Base-by-base conservation (phyloP, 2,888 invertebrate species). In the Encarsia formosa region DNA sequence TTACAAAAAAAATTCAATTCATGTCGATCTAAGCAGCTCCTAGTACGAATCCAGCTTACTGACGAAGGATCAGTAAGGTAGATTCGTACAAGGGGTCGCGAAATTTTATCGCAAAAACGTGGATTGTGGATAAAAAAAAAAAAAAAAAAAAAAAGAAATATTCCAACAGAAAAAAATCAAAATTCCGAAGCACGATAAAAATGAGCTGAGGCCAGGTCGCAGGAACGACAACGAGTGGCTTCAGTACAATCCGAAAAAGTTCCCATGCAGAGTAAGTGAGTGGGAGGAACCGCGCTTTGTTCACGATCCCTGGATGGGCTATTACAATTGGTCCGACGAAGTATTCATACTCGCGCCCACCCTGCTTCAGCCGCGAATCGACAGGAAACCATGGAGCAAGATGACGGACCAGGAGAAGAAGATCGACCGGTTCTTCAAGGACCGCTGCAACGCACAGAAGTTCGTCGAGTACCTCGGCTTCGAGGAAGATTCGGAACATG, bases 401-500 rank as follows among this genome's bases (percentile, higher is more conserved):
- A 75, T 88, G 67, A 79, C 77, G 9, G 81, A 81, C 15, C 79
- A 78, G n/a, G 89, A 91, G 65, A 74, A 74, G 3, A 79, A 81
- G 49, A 75, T 92, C 11, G 80, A 78, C 59, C 78, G 81, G 32
- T 87, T 86, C 67, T 90, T 93, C 72, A 78, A 66, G 0, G 76
- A 86, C 59, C 74, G 81, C 11, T 76, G 77, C 0, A 87, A 86
- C 67, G 76, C 94, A 0, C 80, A 84, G 20, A 83, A 82, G 57
- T 76, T 94, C 11, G 77, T 92, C 2, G 76, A 78, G 11, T 89
- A 83, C 72, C 79, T 88, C 54, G 84, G 89, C 0, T 76, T 91
- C 42, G 94, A 94, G 67, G 92, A 91, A 65, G 88, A 88, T 70
- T 92, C 92, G 66, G 90, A 87, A 19, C 84, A 34, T 54, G 91